Evolutionary conservation across 2,888 invertebrate species (phyloP).

Genomic region (Scrobipalpa costella): DNA sequence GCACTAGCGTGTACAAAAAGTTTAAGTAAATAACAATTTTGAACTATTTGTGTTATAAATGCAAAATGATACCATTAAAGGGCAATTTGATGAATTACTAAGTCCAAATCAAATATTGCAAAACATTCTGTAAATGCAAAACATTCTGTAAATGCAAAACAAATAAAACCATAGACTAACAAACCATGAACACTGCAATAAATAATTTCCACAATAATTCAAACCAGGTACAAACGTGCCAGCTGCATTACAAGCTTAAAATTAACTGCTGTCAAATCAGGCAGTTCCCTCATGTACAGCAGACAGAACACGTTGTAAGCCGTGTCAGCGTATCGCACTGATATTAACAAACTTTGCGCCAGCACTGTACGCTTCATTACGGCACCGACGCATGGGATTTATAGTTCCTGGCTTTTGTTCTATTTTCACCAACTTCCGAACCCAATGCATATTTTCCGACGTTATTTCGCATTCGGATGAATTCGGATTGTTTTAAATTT

Average conservation of each 20-base stretch:
- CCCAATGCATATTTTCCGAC: conserved; percentile 15
- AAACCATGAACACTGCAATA: not conserved
- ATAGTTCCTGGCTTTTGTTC: conserved; percentile 9
- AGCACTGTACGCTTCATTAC: conserved; percentile 14
- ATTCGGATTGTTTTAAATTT: conserved; percentile 7
- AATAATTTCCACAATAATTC: conserved; percentile 1
- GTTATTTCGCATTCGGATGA: conserved; percentile 13
- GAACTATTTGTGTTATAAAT: no score
- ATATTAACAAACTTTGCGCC: conserved; percentile 18
- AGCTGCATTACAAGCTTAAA: not conserved
- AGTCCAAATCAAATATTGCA: not conserved
- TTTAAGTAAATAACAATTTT: no score
- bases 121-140: not conserved
- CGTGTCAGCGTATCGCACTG: not conserved
- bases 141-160: not conserved
- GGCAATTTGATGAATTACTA: no score
- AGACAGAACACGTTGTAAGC: not conserved
- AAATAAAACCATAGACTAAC: not conserved
- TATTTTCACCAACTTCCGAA: conserved; percentile 1
- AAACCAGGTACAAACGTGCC: not conserved
- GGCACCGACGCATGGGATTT: conserved; percentile 16
- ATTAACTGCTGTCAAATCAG: conserved; percentile 20
- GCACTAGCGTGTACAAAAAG: no score
- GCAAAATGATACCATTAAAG: no score
- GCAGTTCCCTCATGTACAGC: not conserved